phyloP scores from a whole-genome alignment of 2,113 vertebrate genomes.

The Symphodus melops region DNA sequence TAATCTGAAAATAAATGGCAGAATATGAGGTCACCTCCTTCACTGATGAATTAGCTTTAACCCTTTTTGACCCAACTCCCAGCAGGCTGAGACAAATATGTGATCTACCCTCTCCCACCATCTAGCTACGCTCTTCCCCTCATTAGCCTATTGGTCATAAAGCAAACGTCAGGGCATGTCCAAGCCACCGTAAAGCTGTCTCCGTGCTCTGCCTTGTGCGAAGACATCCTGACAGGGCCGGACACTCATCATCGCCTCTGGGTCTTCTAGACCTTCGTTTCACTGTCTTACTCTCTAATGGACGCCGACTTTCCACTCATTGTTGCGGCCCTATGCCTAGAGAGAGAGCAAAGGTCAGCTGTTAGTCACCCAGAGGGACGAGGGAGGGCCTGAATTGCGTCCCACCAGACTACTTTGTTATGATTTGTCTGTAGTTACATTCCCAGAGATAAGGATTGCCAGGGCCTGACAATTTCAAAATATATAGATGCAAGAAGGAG shows the following conservation, averaged over 20 bases:
- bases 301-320: background rate
- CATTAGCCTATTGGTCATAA: constrained; percentile 33
- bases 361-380: constrained; percentile 38
- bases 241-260: constrained; percentile 32
- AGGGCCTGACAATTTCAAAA: no score
- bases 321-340: constrained; percentile 25
- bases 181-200: constrained; percentile 47
- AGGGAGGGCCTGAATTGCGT: constrained; percentile 10
- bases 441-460: background rate
- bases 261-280: constrained; percentile 34
- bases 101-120: constrained; percentile 12
- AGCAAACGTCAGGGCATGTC: constrained; percentile 35
- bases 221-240: constrained; percentile 32
- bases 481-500: no score
- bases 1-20: constrained; percentile 6
- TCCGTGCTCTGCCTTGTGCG: constrained; percentile 4
- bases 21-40: constrained; percentile 11
- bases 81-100: constrained; percentile 26
- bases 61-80: constrained; percentile 15
- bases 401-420: constrained; percentile 6
- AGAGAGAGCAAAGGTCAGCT: constrained; percentile 52
- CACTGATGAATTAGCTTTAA: constrained; percentile 20
- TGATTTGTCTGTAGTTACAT: background rate
- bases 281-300: constrained; percentile 8
- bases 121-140: constrained; percentile 5